phyloP scores from a whole-genome alignment of 1,140 invertebrate species.

The Grapholita molesta region DNA sequence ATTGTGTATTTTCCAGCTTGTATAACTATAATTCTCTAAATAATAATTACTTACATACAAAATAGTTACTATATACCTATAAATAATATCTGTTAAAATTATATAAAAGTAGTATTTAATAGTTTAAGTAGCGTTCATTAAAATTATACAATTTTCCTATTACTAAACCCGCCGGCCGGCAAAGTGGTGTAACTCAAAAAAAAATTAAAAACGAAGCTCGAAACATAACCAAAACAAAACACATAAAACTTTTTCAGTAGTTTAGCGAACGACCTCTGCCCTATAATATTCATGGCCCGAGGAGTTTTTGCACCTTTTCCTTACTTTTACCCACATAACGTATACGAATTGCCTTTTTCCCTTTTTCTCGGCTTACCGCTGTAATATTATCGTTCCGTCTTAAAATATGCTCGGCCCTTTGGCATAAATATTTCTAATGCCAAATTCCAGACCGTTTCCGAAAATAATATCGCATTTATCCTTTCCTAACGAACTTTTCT shows the following conservation, averaged over 20 bases:
- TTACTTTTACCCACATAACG: slow-evolving; percentile 23
- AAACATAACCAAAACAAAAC: slow-evolving; percentile 21
- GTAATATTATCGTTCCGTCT: slow-evolving; percentile 2
- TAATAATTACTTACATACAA: too few species aligned
- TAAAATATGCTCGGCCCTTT: slow-evolving; percentile 9
- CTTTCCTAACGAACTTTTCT: background rate
- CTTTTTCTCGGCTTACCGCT: slow-evolving; percentile 14
- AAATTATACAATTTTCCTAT: background rate
- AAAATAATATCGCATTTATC: background rate
- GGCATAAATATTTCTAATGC: slow-evolving; percentile 5
- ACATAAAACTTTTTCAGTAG: slow-evolving; percentile 27
- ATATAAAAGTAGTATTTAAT: too few species aligned
- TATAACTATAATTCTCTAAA: too few species aligned
- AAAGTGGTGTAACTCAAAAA: slow-evolving; percentile 19
- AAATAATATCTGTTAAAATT: too few species aligned
- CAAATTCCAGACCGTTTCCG: background rate
- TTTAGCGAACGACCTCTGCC: slow-evolving; percentile 20
- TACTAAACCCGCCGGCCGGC: background rate
- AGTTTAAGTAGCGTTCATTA: too few species aligned
- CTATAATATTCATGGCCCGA: slow-evolving; percentile 34
- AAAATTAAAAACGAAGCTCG: slow-evolving; percentile 11
- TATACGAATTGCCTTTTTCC: slow-evolving; percentile 22
- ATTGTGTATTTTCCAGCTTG: too few species aligned
- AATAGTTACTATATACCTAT: too few species aligned
- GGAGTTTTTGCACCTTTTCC: slow-evolving; percentile 30